Percentiles rank a stretch among this genome's conserved stretches.
These are phyloP conservation scores for Drosophila kanekoi DNA, from an alignment of 2,888 invertebrate species.

Conservation along the genomic window DNA sequence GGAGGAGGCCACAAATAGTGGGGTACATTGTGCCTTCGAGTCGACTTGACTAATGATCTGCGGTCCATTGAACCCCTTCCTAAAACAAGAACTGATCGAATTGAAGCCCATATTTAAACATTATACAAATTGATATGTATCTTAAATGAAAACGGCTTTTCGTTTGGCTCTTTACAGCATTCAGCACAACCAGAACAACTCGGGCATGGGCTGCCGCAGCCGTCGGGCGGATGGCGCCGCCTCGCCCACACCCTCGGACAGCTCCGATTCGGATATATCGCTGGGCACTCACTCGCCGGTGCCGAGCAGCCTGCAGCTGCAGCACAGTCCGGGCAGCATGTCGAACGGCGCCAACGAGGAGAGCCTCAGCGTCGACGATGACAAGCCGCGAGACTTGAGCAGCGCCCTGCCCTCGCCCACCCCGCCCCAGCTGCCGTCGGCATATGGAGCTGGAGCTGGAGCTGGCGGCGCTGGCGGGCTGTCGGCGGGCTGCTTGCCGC, in stretches of 20 bases:
- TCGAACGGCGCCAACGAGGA: conserved; percentile 85
- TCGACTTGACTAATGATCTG: no score
- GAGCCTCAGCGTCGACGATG: conserved; percentile 84
- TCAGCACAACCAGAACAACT: conserved; percentile 85
- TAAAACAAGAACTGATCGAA: no score
- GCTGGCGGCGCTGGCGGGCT: conserved; percentile 35
- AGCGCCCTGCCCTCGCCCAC: conserved; percentile 75
- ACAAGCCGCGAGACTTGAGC: conserved; percentile 84
- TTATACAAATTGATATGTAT: no score
- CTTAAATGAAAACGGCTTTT: no score
- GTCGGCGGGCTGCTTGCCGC: conserved; percentile 80
- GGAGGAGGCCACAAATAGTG: no score
- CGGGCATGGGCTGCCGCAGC: conserved; percentile 81
- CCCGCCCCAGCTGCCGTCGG: conserved; percentile 61
- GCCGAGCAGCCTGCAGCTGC: conserved; percentile 84
- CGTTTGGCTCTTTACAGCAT: conserved; percentile 70
- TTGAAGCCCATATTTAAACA: no score
- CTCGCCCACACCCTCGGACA: conserved; percentile 84
- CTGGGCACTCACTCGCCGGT: conserved; percentile 85
- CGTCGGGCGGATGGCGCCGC: conserved; percentile 83
- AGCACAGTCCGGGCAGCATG: conserved; percentile 85
- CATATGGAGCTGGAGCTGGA: conserved; percentile 41
- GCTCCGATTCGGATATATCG: conserved; percentile 85
- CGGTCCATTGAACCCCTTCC: no score
- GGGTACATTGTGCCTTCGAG: no score